Evolutionary conservation across 2,113 vertebrate genomes (phyloP).

Genomic region (Tragelaphus imberbis): DNA sequence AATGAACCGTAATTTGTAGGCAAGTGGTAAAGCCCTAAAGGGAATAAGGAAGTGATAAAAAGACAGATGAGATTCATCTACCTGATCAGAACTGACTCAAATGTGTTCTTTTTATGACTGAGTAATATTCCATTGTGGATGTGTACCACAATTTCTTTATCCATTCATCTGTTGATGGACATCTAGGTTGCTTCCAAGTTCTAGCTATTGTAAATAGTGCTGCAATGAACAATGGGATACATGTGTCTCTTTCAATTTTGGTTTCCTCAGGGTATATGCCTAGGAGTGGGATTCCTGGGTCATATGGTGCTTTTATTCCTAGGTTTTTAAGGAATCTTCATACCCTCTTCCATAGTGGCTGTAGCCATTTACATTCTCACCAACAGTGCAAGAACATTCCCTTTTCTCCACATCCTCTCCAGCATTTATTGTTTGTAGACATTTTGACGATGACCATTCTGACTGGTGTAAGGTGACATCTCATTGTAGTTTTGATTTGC

Average conservation of each 20-base stretch:
- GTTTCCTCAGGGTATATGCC: background rate
- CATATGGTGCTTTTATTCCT: background rate
- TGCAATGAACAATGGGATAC: background rate
- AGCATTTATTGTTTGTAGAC: background rate
- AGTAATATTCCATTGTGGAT: background rate
- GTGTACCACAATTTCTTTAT: accelerated
- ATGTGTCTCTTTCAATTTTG: background rate
- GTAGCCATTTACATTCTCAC: background rate
- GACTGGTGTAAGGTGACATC: background rate
- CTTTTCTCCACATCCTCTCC: background rate
- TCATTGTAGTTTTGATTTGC: background rate
- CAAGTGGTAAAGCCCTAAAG: background rate
- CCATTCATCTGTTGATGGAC: background rate
- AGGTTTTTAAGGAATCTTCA: background rate
- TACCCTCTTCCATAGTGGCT: background rate
- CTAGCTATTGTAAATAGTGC: background rate
- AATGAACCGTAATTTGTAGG: background rate
- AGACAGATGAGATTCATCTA: background rate
- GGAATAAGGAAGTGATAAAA: background rate
- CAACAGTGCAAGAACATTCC: background rate
- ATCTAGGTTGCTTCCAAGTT: background rate
- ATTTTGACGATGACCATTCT: background rate
- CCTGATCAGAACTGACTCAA: background rate
- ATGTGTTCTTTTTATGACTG: background rate
- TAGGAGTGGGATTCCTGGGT: background rate